Conservation (phyloP, 2,113 vertebrate species). For the Ictidomys tridecemlineatus region DNA sequence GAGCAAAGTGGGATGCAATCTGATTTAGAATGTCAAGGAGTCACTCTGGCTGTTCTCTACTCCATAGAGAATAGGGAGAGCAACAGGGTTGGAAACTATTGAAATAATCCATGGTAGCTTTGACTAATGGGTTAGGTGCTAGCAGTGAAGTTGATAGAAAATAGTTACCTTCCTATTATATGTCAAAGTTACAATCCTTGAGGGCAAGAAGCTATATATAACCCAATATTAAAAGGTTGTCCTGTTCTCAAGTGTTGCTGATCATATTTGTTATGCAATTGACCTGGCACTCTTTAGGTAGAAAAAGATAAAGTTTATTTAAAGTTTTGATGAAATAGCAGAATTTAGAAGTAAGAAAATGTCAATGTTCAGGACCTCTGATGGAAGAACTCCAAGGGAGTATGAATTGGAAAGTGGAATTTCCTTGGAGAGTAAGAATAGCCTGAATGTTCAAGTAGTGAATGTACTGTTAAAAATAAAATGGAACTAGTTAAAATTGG, state of each 20-base stretch:
- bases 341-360: conserved; percentile 22
- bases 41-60: not conserved
- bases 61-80: not conserved
- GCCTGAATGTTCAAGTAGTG: not conserved
- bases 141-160: not conserved
- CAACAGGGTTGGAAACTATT: not conserved
- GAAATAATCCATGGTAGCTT: not conserved
- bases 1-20: not conserved
- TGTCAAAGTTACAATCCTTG: not conserved
- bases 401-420: not conserved
- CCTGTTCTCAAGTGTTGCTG: not conserved
- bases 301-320: not conserved
- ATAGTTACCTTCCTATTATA: not conserved
- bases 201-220: not conserved
- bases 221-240: not conserved
- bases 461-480: not conserved
- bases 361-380: not conserved
- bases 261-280: not conserved
- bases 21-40: not conserved
- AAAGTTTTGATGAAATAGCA: not conserved
- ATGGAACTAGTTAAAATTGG: not conserved
- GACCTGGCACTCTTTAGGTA: not conserved
- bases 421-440: conserved; percentile 5
- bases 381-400: not conserved
- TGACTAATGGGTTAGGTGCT: not conserved